Base-by-base conservation (phyloP, 2,888 invertebrate genomes). In the Leucophenga montana region DNA sequence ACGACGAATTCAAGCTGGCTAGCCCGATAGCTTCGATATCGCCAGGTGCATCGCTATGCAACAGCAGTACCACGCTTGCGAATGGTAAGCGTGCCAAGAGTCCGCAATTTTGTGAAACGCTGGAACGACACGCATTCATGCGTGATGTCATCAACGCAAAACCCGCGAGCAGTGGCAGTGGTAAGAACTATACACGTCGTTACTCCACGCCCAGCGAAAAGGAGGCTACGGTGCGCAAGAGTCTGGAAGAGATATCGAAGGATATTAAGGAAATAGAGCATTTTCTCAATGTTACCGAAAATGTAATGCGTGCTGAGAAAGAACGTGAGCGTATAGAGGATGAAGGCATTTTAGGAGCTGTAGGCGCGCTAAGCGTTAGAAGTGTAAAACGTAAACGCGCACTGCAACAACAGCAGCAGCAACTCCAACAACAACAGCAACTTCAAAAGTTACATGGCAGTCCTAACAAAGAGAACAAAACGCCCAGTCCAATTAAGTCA, bases 241-340 rank as follows among this genome's bases (percentile, higher is more conserved):
- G 89, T 74, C 78, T 89, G 50, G 89, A 89, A 68, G 89, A 89
- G 76, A 89, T 89, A 46, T 86, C 88, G 48, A 88, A 88, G 69
- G 89, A 89, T 57, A 86, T 89, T 11, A 85, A 86, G 66, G 89
- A 88, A 76, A 88, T 89, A 27, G 89, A 89, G 68, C 87, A 89
- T 70, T 89, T 89, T 67, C 79, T 89, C 3, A 88, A 86, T 9
- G 87, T 88, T 22, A 88, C 88, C 0, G 89, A 89, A 72, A 86
- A 87, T 71, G 74, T 88, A 20, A 77, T 89, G 68, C 83, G 85
- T 9, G 75, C 78, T 3, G 89, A 89, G 68, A 83, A n/a, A n/a
- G n/a, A n/a, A n/a, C 27, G 27, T 27, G 80, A n/a, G n/a, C n/a
- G n/a, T n/a, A n/a, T n/a, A 68, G 86, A 86, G 72, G 80, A 80